Percentiles rank a stretch among this genome's conserved stretches.
Conservation (phyloP, 2,797 vertebrate genomes). For the Periophthalmus magnuspinnatus region DNA sequence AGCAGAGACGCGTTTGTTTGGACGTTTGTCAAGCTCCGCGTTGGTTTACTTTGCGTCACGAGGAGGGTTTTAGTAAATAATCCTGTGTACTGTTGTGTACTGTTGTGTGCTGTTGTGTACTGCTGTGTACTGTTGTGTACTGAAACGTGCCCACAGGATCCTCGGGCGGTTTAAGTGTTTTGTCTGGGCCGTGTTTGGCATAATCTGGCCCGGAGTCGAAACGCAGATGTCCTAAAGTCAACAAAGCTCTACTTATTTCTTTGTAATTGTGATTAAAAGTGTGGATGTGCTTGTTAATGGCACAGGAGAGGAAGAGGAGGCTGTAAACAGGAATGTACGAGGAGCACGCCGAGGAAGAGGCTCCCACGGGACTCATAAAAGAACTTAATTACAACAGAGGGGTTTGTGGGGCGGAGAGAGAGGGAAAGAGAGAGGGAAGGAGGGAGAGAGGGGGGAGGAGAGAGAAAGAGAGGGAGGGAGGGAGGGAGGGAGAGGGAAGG, state of each 20-base stretch:
- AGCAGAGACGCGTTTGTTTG: conserved; percentile 5
- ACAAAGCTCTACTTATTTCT: conserved; percentile 31
- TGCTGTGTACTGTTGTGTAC: conserved; percentile 21
- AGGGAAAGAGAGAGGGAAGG: neutral
- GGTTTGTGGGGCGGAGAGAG: conserved; percentile 51
- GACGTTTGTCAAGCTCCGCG: conserved; percentile 16
- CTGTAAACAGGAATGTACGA: conserved; percentile 58
- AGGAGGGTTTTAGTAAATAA: conserved; percentile 35
- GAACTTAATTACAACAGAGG: conserved; percentile 64
- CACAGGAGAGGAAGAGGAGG: conserved; percentile 34
- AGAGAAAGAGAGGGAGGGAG: neutral
- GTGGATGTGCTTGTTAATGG: conserved; percentile 25
- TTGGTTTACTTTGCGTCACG: conserved; percentile 42
- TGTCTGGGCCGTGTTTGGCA: neutral
- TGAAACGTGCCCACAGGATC: conserved; percentile 13
- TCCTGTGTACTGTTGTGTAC: too few species aligned
- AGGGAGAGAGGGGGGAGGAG: too few species aligned
- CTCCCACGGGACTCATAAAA: conserved; percentile 63
- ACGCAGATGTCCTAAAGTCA: neutral
- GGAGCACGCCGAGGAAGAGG: conserved; percentile 47
- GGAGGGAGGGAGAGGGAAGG: too few species aligned
- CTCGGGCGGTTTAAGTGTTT: conserved; percentile 27
- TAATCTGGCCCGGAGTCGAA: conserved; percentile 4
- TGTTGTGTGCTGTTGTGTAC: too few species aligned
- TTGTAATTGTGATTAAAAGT: conserved; percentile 46